Percentiles rank a stretch among this genome's conserved stretches.
Conservation (phyloP, 2,888 invertebrate genomes). For the Fragum whitleyi region DNA sequence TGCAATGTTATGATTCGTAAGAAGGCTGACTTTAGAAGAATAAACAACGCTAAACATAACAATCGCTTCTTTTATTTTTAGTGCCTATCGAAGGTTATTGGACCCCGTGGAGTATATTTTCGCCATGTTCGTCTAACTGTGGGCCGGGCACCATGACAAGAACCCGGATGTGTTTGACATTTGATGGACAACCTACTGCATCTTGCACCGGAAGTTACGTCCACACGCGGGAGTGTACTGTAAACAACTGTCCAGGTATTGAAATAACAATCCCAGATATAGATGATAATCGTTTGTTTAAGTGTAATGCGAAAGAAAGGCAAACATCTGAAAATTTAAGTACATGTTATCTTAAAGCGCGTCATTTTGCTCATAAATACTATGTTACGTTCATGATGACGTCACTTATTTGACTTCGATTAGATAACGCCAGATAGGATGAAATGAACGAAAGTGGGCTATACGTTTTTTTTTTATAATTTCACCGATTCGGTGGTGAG, state of each 20-base stretch:
- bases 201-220: slow-evolving; percentile 56
- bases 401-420: too few relatives aligned
- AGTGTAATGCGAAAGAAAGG: background rate
- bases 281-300: background rate
- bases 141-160: slow-evolving; percentile 52
- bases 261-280: background rate
- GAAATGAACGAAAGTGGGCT: too few relatives aligned
- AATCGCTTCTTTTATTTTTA: slow-evolving; percentile 21
- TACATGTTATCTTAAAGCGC: too few relatives aligned
- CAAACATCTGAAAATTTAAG: too few relatives aligned
- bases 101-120: slow-evolving; percentile 56
- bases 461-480: too few relatives aligned
- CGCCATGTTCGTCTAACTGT: slow-evolving; percentile 53
- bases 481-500: too few relatives aligned
- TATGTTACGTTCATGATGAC: too few relatives aligned
- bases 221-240: slow-evolving; percentile 47
- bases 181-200: slow-evolving; percentile 49
- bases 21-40: too few relatives aligned
- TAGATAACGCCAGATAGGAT: too few relatives aligned
- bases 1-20: too few relatives aligned
- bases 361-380: too few relatives aligned
- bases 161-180: slow-evolving; percentile 53
- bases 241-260: slow-evolving; percentile 60
- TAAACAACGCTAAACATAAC: too few relatives aligned
- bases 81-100: slow-evolving; percentile 50